Evolutionary conservation across 2,888 invertebrate species (phyloP).

Genomic region (Cheilosia grossa): DNA sequence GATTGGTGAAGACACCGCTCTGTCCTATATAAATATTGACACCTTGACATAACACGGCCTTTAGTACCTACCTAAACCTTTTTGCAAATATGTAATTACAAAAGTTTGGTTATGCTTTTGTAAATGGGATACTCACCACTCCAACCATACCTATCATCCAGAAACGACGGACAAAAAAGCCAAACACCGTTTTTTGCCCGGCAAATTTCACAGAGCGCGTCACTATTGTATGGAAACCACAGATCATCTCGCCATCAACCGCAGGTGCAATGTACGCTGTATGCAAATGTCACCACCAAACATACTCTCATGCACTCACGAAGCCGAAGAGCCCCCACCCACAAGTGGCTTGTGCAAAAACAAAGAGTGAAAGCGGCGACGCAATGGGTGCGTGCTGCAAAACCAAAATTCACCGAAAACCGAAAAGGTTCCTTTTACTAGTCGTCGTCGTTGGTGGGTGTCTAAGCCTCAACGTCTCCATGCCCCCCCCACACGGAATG

Average conservation of each 20-base stretch:
- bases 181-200: too few species aligned
- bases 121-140: background rate
- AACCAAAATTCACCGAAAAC: conserved; percentile 19
- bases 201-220: background rate
- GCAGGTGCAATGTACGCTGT: conserved; percentile 28
- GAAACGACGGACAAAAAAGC: background rate
- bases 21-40: too few species aligned
- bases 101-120: too few species aligned
- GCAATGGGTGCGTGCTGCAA: conserved; percentile 14
- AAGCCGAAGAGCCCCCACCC: background rate
- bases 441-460: background rate
- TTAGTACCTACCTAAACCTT: too few species aligned
- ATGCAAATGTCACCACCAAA: background rate
- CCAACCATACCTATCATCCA: too few species aligned
- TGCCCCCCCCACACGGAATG: conserved; percentile 10
- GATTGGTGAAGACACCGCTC: too few species aligned
- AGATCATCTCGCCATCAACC: conserved; percentile 25
- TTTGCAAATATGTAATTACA: too few species aligned
- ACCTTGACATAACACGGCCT: too few species aligned
- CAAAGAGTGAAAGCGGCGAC: conserved; percentile 32
- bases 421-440: conserved; percentile 2
- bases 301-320: background rate
- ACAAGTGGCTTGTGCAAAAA: background rate
- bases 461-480: background rate
- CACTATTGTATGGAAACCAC: conserved; percentile 10